Evolutionary conservation across 1,140 invertebrate species (phyloP).

Genomic region (Calephelis nemesis): DNA sequence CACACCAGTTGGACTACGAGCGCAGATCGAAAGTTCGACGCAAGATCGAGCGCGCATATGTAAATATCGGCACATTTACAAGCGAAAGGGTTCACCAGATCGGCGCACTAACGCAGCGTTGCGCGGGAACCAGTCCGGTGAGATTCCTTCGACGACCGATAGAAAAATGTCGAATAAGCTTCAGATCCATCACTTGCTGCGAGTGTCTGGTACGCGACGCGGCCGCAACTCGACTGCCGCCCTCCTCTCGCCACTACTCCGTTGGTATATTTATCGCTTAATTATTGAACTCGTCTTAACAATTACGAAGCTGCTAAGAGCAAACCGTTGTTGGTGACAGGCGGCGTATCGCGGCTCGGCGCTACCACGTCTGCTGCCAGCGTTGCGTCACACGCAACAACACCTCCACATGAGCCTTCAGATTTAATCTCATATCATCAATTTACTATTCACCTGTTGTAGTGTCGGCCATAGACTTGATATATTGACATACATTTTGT

Average conservation of each 20-base stretch:
- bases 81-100: slow-evolving; percentile 78
- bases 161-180: slow-evolving; percentile 74
- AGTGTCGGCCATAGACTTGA: slow-evolving; percentile 6
- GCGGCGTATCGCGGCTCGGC: slow-evolving; percentile 49
- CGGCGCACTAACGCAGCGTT: slow-evolving; percentile 75
- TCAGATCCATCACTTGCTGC: slow-evolving; percentile 66
- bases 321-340: slow-evolving; percentile 41
- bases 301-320: slow-evolving; percentile 65
- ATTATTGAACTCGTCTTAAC: slow-evolving; percentile 76
- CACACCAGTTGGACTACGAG: slow-evolving; percentile 49
- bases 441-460: slow-evolving; percentile 53
- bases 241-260: slow-evolving; percentile 63
- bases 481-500: slow-evolving; percentile 7
- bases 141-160: slow-evolving; percentile 76
- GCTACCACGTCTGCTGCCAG: slow-evolving; percentile 61
- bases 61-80: slow-evolving; percentile 79
- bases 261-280: slow-evolving; percentile 76
- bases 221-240: slow-evolving; percentile 70
- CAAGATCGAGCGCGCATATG: slow-evolving; percentile 75
- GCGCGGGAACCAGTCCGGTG: slow-evolving; percentile 75
- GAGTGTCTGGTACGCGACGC: slow-evolving; percentile 67
- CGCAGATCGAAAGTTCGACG: slow-evolving; percentile 75
- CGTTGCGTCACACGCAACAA: slow-evolving; percentile 54
- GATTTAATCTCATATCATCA: slow-evolving; percentile 52
- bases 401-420: slow-evolving; percentile 52